phyloP scores from a whole-genome alignment of 2,113 vertebrate genomes.

The Labrus mixtus region DNA sequence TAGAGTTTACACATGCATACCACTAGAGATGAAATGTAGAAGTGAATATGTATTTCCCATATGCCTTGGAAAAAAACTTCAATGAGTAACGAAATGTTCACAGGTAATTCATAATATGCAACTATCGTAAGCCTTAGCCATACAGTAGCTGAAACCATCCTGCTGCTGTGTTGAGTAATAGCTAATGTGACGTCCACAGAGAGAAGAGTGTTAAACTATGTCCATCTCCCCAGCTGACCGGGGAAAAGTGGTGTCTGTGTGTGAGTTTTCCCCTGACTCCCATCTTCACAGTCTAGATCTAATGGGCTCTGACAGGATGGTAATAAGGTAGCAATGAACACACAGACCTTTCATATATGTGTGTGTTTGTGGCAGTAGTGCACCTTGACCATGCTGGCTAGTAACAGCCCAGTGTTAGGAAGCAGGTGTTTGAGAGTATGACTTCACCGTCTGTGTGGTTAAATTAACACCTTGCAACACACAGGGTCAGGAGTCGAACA shows the following conservation, averaged over 20 bases:
- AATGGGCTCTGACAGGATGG: slow-evolving; percentile 79
- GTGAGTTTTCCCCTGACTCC: slow-evolving; percentile 53
- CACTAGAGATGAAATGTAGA: slow-evolving; percentile 20
- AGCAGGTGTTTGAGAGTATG: slow-evolving; percentile 43
- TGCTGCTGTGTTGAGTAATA: slow-evolving; percentile 22
- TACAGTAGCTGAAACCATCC: background rate
- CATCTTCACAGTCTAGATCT: slow-evolving; percentile 76
- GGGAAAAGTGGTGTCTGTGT: slow-evolving; percentile 55
- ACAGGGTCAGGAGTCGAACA: background rate
- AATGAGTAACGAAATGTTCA: background rate
- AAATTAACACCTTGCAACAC: slow-evolving; percentile 16
- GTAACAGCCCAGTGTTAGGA: slow-evolving; percentile 46
- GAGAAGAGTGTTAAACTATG: slow-evolving; percentile 37
- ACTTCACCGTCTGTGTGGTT: slow-evolving; percentile 18
- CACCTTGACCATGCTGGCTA: slow-evolving; percentile 25
- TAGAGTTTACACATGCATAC: slow-evolving; percentile 15
- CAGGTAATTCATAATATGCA: background rate
- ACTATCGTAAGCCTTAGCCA: background rate
- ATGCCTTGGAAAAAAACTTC: too few relatives aligned
- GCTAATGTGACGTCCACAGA: slow-evolving; percentile 23
- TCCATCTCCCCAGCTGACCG: slow-evolving; percentile 41
- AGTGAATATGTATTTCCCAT: background rate
- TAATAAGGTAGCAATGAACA: slow-evolving; percentile 65
- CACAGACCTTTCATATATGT: slow-evolving; percentile 16
- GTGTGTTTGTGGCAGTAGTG: slow-evolving; percentile 11